Conservation (phyloP, 2,113 vertebrate species). For the Chionis minor region DNA sequence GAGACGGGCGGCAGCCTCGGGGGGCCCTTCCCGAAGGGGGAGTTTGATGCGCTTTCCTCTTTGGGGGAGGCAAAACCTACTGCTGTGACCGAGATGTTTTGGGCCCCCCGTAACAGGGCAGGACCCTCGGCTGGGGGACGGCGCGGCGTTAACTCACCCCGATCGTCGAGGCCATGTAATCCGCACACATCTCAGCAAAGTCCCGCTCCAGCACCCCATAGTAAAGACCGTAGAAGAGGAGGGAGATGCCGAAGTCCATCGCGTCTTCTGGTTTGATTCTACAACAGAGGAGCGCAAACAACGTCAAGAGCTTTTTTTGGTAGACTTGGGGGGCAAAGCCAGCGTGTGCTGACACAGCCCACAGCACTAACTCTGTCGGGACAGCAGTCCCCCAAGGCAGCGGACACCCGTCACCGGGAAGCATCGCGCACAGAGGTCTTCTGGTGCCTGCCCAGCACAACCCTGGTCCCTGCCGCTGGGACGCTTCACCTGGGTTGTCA, state of each 20-base stretch:
- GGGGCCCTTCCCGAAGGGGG: not conserved
- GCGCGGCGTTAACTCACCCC: conserved; percentile 76
- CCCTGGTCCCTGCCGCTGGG: not conserved
- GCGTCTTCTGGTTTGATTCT: conserved; percentile 98
- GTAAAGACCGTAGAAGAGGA: conserved; percentile 97
- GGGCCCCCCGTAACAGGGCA: accelerated
- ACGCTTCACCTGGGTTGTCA: not conserved
- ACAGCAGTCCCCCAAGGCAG: not conserved
- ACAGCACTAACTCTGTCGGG: not conserved
- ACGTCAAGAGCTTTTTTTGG: not conserved
- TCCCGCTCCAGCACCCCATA: conserved; percentile 95
- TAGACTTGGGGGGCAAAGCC: not conserved
- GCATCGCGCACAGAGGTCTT: not conserved
- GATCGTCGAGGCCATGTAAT: conserved; percentile 98
- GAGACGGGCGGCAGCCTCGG: not conserved
- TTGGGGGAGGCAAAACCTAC: not conserved
- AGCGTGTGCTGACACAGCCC: not conserved
- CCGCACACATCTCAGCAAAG: conserved; percentile 98
- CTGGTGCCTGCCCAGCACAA: no score
- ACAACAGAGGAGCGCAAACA: not conserved
- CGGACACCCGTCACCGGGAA: accelerated
- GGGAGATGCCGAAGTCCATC: conserved; percentile 96
- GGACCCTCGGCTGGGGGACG: not conserved
- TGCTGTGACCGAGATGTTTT: not conserved
- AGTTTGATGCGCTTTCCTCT: not conserved